Evolutionary conservation across 2,113 vertebrate species (phyloP), one percentile per base, ranked within the genome.

Genomic region (Rhynchomys soricoides): DNA sequence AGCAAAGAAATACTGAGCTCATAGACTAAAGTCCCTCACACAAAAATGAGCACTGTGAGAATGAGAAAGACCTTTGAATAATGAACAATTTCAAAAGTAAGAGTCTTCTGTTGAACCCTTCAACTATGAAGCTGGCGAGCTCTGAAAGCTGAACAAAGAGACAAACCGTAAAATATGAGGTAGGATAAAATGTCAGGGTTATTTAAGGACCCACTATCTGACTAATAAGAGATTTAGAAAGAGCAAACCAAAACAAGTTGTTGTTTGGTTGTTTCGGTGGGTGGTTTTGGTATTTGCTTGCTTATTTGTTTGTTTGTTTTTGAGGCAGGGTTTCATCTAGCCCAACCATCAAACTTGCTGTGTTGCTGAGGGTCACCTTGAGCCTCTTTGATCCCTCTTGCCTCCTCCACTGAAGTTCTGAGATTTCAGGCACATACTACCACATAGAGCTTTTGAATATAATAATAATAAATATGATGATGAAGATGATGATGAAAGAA

Each of bases 61-160:
- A 31, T 50, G 66, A 94, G 62, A 85, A 94, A 89, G 50, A 74
- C 16, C 5, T 59, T 22, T 93, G 77, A 66, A 55, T 70, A 26
- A 94, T 82, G 57, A 77, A 86, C 81, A 73, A 52, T 50, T 87
- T 48, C 45, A 86, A 26, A 94, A 77, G 26, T 68, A 6, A 91
- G 75, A 29, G 8, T n/a, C 75, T 92, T 82, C 71, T 73, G 40
- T 22, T 78, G 37, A 93, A 71, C 29, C 24, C 64, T 93, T 82
- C 75, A 55, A 89, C 86, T 90, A 52, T 31, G 88, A 89, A 34
- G 16, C 89, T 74, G 13, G 95, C 88, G 15, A 85, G 87, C 45
- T 66, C 43, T 57, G 31, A 37, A 74, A 43, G 9, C 4, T 73
- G 62, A 57, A 40, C 3, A 88, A 81, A 83, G 81, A 50, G 10